A percentile compares a stretch with the other conserved stretches of the same genome.
Conservation (phyloP, 2,797 vertebrate species). For the Borostomias antarcticus region DNA sequence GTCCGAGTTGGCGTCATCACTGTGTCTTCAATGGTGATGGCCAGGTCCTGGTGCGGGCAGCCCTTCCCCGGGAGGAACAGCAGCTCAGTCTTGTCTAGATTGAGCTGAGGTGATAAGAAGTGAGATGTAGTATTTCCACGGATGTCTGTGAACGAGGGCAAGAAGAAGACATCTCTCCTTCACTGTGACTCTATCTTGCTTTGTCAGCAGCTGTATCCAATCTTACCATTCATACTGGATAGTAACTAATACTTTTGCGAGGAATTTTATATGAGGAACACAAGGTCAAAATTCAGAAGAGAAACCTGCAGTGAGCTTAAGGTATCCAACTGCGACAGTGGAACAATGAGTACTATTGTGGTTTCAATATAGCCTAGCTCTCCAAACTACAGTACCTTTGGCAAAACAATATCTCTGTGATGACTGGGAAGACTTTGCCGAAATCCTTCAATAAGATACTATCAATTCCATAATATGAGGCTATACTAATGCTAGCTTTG, state of each 20-base stretch:
- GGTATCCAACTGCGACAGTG: neutral
- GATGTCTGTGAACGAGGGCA: no score
- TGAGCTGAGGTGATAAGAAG: no score
- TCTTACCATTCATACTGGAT: neutral
- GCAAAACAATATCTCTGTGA: neutral
- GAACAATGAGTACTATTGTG: constrained; percentile 9
- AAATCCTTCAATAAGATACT: neutral
- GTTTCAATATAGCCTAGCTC: neutral
- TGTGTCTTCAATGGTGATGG: no score
- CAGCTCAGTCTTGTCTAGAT: no score
- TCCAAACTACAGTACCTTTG: neutral
- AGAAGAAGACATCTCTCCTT: no score
- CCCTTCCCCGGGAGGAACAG: no score
- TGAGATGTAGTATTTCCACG: neutral
- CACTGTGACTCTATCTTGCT: neutral
- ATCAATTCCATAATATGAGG: neutral
- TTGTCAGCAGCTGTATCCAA: neutral
- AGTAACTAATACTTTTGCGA: neutral
- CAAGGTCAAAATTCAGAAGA: neutral
- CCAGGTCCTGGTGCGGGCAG: no score
- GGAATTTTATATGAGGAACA: neutral
- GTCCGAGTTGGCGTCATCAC: no score
- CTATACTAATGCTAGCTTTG: neutral
- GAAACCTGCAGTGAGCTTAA: constrained; percentile 3
- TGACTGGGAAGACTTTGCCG: neutral